phyloP scores from a whole-genome alignment of 1,140 invertebrate species.

The Heliothis virescens region DNA sequence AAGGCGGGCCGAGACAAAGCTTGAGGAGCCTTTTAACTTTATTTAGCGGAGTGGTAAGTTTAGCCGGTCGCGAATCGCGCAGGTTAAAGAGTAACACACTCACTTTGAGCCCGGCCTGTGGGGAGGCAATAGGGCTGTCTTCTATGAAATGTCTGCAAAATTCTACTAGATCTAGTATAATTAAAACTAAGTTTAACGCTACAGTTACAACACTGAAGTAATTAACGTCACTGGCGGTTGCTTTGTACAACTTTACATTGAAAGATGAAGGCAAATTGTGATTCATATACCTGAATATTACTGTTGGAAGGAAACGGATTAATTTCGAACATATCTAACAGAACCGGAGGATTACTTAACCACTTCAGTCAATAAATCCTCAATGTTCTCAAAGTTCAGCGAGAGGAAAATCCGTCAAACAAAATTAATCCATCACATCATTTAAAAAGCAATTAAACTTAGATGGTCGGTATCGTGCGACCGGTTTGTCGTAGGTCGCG shows the following conservation, averaged over 20 bases:
- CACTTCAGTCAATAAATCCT: conserved; percentile 1
- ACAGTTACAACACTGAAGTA: background rate
- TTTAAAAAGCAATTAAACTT: conserved; percentile 49
- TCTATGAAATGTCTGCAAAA: background rate
- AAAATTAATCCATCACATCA: conserved; percentile 43
- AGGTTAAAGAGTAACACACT: conserved; percentile 86
- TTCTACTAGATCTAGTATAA: no score
- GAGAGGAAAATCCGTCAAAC: conserved; percentile 26
- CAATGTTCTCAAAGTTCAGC: conserved; percentile 25
- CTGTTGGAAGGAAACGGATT: background rate
- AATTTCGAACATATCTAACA: background rate
- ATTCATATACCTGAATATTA: background rate
- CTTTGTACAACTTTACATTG: background rate
- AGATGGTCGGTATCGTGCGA: conserved; percentile 34
- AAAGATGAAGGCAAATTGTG: background rate
- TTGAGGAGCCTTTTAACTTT: conserved; percentile 85
- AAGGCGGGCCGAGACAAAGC: conserved; percentile 84
- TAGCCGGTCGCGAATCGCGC: conserved; percentile 85
- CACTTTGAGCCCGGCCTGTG: conserved; percentile 76
- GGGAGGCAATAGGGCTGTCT: conserved; percentile 69
- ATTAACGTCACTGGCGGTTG: background rate
- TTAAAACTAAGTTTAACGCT: no score
- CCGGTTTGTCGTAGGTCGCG: conserved; percentile 48
- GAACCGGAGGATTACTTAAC: conserved; percentile 1
- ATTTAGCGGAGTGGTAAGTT: conserved; percentile 86